These are phyloP conservation scores for Artemia franciscana DNA, from an alignment of 1,140 invertebrate species.

Conservation along the genomic window DNA sequence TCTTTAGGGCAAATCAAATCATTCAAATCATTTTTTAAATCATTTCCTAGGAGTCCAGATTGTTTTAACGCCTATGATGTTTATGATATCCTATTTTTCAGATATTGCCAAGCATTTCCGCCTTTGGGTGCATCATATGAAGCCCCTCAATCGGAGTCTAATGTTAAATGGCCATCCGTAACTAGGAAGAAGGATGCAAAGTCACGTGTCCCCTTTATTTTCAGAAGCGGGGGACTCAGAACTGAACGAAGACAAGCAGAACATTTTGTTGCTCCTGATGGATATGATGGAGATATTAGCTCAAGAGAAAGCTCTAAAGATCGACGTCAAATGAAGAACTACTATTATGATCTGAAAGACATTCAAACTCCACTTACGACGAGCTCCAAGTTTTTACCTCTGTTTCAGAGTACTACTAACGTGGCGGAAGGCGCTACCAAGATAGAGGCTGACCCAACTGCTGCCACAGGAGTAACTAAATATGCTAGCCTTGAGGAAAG, in stretches of 20 bases:
- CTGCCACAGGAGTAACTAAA: neutral
- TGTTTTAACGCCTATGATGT: no score
- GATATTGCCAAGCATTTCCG: neutral
- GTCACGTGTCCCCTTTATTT: neutral
- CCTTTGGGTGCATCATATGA: neutral
- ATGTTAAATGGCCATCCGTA: neutral
- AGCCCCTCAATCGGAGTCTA: neutral
- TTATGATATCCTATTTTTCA: neutral
- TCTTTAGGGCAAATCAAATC: no score
- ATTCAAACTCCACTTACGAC: neutral
- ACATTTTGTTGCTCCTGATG: neutral
- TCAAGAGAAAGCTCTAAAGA: neutral
- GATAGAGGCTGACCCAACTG: neutral
- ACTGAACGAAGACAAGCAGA: neutral
- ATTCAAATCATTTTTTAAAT: no score
- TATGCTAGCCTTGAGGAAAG: neutral
- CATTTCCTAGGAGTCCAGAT: no score
- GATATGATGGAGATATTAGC: neutral
- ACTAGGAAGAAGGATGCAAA: neutral
- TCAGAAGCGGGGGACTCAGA: neutral
- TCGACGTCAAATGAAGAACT: neutral
- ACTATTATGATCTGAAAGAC: neutral
- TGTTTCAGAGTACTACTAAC: neutral
- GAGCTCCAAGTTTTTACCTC: neutral
- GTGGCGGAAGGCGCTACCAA: neutral